Conservation (phyloP, 2,888 invertebrate species). For the Drosophila prostipennis region DNA sequence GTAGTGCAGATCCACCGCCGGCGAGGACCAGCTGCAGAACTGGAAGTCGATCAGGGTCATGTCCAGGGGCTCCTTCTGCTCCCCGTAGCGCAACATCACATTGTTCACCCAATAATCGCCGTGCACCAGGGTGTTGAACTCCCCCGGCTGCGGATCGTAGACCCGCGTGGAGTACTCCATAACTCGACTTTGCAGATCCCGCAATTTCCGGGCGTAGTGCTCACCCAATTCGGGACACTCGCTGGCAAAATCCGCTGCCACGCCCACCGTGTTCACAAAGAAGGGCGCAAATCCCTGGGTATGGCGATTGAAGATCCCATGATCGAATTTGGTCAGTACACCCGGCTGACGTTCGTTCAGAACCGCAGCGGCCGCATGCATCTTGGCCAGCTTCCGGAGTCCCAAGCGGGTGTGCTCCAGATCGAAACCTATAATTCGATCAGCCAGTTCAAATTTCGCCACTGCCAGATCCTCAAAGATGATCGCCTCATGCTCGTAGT, state of each 20-base stretch:
- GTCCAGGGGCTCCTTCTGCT: conserved; percentile 53
- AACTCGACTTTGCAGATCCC: conserved; percentile 63
- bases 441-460: conserved; percentile 60
- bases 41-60: conserved; percentile 82
- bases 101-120: conserved; percentile 83
- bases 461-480: conserved; percentile 75
- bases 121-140: conserved; percentile 76
- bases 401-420: conserved; percentile 81
- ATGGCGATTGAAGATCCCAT: conserved; percentile 81
- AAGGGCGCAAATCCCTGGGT: conserved; percentile 66
- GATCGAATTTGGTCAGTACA: conserved; percentile 65
- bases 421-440: conserved; percentile 82
- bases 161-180: conserved; percentile 77
- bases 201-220: conserved; percentile 75
- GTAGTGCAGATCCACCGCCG: conserved; percentile 81
- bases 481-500: conserved; percentile 70
- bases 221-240: conserved; percentile 69
- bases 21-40: conserved; percentile 80
- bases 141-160: conserved; percentile 55
- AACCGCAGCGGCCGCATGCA: conserved; percentile 85
- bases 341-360: conserved; percentile 81
- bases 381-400: conserved; percentile 84
- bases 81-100: conserved; percentile 73
- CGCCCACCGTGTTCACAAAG: conserved; percentile 68
- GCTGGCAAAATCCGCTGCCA: conserved; percentile 70